phyloP scores from a whole-genome alignment of 2,113 vertebrate genomes.

The Nesogale talazaci region DNA sequence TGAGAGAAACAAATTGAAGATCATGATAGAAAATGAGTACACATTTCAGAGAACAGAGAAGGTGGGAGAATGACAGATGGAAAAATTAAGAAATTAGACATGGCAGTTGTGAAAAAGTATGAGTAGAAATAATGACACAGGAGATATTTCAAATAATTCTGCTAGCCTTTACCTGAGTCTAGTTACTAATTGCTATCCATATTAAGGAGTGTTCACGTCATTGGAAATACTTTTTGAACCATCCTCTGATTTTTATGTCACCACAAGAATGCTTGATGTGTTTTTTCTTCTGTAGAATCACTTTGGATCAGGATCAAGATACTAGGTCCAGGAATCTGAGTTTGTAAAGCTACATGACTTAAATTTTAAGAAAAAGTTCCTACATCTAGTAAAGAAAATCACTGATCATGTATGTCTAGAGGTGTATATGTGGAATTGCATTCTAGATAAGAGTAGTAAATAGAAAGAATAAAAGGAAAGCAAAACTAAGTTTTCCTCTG shows the following conservation, averaged over 20 bases:
- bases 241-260: constrained; percentile 32
- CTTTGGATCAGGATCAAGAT: constrained; percentile 42
- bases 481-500: constrained; percentile 39
- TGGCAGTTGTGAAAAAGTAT: constrained; percentile 24
- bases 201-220: constrained; percentile 44
- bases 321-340: background rate
- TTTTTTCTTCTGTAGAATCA: constrained; percentile 44
- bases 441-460: constrained; percentile 41
- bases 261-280: constrained; percentile 30
- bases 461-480: constrained; percentile 12
- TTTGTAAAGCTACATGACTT: constrained; percentile 45
- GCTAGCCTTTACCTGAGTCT: constrained; percentile 46
- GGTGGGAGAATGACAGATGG: constrained; percentile 82
- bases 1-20: constrained; percentile 72
- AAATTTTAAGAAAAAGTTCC: constrained; percentile 42
- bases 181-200: constrained; percentile 50
- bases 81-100: constrained; percentile 68
- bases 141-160: too few relatives aligned
- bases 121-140: constrained; percentile 39
- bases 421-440: background rate
- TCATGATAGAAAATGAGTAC: constrained; percentile 74
- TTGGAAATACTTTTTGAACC: background rate
- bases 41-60: constrained; percentile 82
- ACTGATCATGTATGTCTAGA: background rate
- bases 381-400: constrained; percentile 56